These are phyloP conservation scores for Neogobius melanostomus DNA, from an alignment of 2,113 vertebrate genomes.

Conservation along the genomic window DNA sequence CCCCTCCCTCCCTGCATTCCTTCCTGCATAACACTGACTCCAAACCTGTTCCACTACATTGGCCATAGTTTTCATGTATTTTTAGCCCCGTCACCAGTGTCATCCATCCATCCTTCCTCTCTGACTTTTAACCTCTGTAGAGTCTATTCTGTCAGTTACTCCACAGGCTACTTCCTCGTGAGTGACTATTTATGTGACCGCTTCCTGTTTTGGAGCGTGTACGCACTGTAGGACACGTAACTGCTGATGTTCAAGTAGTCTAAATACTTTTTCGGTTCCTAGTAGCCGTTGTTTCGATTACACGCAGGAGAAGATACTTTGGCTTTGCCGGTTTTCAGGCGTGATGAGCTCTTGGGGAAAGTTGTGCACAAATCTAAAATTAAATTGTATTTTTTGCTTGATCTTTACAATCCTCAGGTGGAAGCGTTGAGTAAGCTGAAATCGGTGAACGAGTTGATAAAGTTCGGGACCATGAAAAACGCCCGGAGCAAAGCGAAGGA, in stretches of 20 bases:
- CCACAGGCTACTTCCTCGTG: constrained; percentile 46
- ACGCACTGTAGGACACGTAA: background rate
- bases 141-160: constrained; percentile 36
- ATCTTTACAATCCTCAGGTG: constrained; percentile 73
- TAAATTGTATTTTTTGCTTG: background rate
- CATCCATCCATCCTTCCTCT: constrained; percentile 31
- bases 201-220: constrained; percentile 54
- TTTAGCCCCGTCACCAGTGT: constrained; percentile 27
- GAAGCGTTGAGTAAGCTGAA: constrained; percentile 96
- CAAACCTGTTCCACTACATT: background rate
- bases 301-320: too few relatives aligned
- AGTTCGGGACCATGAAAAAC: constrained; percentile 89
- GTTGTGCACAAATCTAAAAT: too few relatives aligned
- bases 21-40: background rate
- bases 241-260: constrained; percentile 23
- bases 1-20: too few relatives aligned
- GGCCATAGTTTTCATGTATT: constrained; percentile 26
- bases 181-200: constrained; percentile 22
- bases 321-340: too few relatives aligned
- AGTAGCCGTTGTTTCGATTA: background rate
- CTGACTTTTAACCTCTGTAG: constrained; percentile 27
- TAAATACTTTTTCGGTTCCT: background rate
- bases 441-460: constrained; percentile 93
- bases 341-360: too few relatives aligned
- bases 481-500: constrained; percentile 90